Evolutionary conservation across 2,888 invertebrate genomes (phyloP), one percentile per base, ranked within the genome.

Genomic region (Tribolium freemani): DNA sequence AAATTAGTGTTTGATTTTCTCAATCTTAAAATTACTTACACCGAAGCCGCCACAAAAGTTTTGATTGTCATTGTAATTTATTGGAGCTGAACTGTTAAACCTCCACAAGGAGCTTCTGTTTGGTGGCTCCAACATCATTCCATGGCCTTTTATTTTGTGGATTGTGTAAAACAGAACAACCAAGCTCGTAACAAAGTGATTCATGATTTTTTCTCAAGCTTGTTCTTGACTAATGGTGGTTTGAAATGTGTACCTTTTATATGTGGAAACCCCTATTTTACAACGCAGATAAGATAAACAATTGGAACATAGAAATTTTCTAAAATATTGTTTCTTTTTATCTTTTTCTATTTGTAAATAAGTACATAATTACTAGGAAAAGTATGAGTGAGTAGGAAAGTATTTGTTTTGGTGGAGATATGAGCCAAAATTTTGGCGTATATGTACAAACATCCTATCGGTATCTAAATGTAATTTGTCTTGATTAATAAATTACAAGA

Each of bases 21-120:
- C n/a, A 0, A 1, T 5, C n/a, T 20, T 2, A 6, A n/a, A 50
- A 11, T 20, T 53, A 57, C 53, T 71, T 58, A 71, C 72, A 46
- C 10, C 11, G 3, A n/a, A 9, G 4, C 88, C 88, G 2, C 90
- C 90, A 76, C 89, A 90, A 74, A 81, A 88, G 58, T 87, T 83
- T 60, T 84, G 82, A 74, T 88, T 87, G 75, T 90, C 89, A 54
- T 88, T 81, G 77, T 87, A 89, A 81, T 89, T 88, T 2, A 77
- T 75, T 1, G 88, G 88, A 3, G 85, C 86, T 3, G 80, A 67
- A 63, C 82, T 85, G 10, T 87, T 86, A 56, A 83, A 83, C 51
- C 88, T 82, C 88, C 89, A 89, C 9, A 88, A 84, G 30, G 88
- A 87, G 54, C 74, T 87, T 58, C 89, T 83, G 69, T 87, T 87